These are phyloP conservation scores for Tachypleus tridentatus DNA, from an alignment of 1,140 invertebrate genomes.

Conservation along the genomic window DNA sequence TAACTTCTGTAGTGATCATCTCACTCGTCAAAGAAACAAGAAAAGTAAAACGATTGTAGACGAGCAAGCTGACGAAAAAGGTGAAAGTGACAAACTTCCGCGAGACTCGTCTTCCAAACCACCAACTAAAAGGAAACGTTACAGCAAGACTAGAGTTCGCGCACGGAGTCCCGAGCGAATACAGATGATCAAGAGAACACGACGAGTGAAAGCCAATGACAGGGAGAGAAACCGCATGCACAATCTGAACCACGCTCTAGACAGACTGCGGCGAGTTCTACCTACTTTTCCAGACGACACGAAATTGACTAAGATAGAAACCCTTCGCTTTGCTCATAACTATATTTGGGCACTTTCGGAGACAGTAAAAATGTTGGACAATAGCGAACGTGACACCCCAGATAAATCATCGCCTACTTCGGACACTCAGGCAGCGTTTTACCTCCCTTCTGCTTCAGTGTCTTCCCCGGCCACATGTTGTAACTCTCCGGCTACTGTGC, in stretches of 20 bases:
- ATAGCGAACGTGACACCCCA: no score
- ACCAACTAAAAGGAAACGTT: conserved; percentile 8
- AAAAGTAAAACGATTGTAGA: no score
- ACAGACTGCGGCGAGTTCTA: conserved; percentile 32
- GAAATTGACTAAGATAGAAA: conserved; percentile 47
- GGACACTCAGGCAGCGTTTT: no score
- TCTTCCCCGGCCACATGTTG: no score
- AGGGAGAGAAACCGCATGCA: conserved; percentile 45
- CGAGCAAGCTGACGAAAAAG: no score
- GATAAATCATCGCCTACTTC: no score
- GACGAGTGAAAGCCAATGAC: conserved; percentile 42
- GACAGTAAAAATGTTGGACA: conserved; percentile 30
- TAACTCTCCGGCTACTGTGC: no score
- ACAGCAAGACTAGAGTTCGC: conserved; percentile 15
- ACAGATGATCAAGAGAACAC: conserved; percentile 29
- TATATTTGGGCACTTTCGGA: conserved; percentile 39
- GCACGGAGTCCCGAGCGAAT: conserved; percentile 15
- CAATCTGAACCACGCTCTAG: conserved; percentile 41
- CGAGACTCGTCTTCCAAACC: no score
- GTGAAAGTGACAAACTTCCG: no score
- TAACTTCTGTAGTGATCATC: no score
- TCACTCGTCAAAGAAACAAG: no score
- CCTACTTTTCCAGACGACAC: conserved; percentile 32
- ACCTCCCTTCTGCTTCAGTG: no score
- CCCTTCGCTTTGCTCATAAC: conserved; percentile 41